Conservation (phyloP, 2,797 vertebrate genomes). For the Sebastes paucispinis region DNA sequence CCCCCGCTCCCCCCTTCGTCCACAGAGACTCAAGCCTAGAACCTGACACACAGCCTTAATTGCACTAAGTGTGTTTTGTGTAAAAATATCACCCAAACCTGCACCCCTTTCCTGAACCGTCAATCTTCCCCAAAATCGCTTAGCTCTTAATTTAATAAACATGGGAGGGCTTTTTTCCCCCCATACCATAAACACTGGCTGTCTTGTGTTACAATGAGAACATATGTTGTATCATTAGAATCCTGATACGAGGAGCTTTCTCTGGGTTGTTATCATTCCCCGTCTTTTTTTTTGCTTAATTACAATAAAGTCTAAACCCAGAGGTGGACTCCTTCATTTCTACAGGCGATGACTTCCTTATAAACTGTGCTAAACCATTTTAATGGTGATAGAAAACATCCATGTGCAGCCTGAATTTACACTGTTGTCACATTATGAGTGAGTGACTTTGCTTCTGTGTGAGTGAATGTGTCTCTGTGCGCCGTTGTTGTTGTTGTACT, state of each 20-base stretch:
- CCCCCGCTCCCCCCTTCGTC: constrained; percentile 30
- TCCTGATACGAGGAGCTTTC: constrained; percentile 61
- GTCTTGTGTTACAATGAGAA: constrained; percentile 82
- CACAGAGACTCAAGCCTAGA: constrained; percentile 62
- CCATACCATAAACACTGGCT: constrained; percentile 73
- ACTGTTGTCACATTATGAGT: constrained; percentile 15
- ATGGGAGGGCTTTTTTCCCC: constrained; percentile 63
- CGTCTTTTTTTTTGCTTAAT: constrained; percentile 30
- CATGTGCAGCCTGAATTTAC: not conserved
- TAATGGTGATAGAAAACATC: constrained; percentile 27
- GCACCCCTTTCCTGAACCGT: constrained; percentile 83
- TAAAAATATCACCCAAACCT: constrained; percentile 85
- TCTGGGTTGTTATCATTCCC: constrained; percentile 59
- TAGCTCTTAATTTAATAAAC: constrained; percentile 82
- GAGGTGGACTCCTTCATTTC: constrained; percentile 6
- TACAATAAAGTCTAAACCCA: constrained; percentile 27
- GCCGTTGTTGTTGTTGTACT: constrained; percentile 80
- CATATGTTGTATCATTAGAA: constrained; percentile 79
- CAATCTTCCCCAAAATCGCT: constrained; percentile 78
- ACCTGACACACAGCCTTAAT: constrained; percentile 79
- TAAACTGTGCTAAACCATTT: constrained; percentile 4
- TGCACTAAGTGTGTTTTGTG: constrained; percentile 86
- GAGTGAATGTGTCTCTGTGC: constrained; percentile 46
- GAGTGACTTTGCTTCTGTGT: constrained; percentile 18
- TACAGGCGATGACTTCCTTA: not conserved